A percentile compares a stretch with the other conserved stretches of the same genome.
Conservation (phyloP, 2,113 vertebrate species). For the Phaethornis superciliosus region DNA sequence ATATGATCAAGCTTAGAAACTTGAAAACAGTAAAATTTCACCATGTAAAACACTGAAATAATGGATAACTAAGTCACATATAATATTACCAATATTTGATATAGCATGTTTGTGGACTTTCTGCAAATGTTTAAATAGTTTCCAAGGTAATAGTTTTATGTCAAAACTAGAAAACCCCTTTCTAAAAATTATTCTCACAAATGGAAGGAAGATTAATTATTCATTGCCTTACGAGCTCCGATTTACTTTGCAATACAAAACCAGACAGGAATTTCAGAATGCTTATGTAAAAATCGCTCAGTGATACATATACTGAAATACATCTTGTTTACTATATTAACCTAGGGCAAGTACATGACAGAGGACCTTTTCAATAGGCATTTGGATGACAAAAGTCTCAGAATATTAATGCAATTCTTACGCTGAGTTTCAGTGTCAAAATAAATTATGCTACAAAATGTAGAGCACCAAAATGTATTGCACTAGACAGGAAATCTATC, state of each 20-base stretch:
- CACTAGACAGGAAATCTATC: constrained; percentile 37
- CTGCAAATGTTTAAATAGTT: background rate
- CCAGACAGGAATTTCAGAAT: background rate
- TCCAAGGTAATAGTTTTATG: background rate
- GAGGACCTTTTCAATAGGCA: constrained; percentile 29
- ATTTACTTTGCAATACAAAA: background rate
- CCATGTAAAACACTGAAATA: background rate
- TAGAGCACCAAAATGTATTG: constrained; percentile 20
- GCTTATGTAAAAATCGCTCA: constrained; percentile 14
- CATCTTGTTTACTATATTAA: constrained; percentile 49
- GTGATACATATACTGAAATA: constrained; percentile 13
- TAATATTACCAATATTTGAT: background rate
- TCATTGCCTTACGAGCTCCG: background rate
- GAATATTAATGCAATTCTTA: constrained; percentile 48
- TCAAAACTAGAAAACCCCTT: background rate
- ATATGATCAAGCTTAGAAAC: background rate
- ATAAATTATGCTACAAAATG: constrained; percentile 48
- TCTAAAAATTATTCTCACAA: background rate
- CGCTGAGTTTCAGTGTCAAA: background rate
- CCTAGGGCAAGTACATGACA: constrained; percentile 50
- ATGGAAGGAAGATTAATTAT: background rate
- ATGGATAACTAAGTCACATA: background rate
- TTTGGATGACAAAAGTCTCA: constrained; percentile 21
- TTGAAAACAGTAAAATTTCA: background rate
- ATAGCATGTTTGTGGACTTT: fast-evolving